These are phyloP conservation scores for Dolichomitus sp. DNA, from an alignment of 2,888 invertebrate species.

Conservation along the genomic window DNA sequence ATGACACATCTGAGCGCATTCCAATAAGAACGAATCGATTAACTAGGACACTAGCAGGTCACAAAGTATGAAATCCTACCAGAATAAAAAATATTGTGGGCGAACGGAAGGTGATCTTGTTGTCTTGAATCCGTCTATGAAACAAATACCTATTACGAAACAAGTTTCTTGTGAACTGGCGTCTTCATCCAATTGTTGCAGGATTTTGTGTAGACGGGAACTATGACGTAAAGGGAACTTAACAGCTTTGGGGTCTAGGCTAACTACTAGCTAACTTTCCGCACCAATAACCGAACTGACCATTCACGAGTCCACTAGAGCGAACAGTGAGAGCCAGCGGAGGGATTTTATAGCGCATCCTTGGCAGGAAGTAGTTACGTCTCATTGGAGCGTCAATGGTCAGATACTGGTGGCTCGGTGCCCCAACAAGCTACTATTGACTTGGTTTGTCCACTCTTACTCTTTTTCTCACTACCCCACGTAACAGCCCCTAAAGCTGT, in stretches of 20 bases:
- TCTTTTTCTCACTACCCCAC: slow-evolving; percentile 4
- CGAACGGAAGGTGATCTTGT: not conserved
- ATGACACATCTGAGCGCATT: not conserved
- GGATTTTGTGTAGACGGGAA: not conserved
- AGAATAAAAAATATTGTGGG: not conserved
- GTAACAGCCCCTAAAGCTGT: not conserved
- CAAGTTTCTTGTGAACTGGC: not conserved
- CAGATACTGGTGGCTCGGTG: slow-evolving; percentile 20
- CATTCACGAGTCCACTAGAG: slow-evolving; percentile 1
- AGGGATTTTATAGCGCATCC: slow-evolving; percentile 25
- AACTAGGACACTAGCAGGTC: not conserved
- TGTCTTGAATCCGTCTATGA: not conserved
- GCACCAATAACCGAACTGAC: slow-evolving; percentile 1
- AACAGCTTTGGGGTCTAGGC: not conserved
- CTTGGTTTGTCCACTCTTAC: slow-evolving; percentile 18
- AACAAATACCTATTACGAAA: not conserved
- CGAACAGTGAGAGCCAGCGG: slow-evolving; percentile 8
- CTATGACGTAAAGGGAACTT: not conserved
- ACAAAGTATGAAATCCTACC: not conserved
- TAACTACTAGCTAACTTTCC: not conserved
- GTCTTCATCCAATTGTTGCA: not conserved
- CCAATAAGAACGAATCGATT: not conserved
- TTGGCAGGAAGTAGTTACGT: slow-evolving; percentile 44
- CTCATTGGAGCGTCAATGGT: slow-evolving; percentile 29
- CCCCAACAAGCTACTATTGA: slow-evolving; percentile 2